Evolutionary conservation across 2,797 vertebrate genomes (phyloP).

Genomic region (Macropodus opercularis): DNA sequence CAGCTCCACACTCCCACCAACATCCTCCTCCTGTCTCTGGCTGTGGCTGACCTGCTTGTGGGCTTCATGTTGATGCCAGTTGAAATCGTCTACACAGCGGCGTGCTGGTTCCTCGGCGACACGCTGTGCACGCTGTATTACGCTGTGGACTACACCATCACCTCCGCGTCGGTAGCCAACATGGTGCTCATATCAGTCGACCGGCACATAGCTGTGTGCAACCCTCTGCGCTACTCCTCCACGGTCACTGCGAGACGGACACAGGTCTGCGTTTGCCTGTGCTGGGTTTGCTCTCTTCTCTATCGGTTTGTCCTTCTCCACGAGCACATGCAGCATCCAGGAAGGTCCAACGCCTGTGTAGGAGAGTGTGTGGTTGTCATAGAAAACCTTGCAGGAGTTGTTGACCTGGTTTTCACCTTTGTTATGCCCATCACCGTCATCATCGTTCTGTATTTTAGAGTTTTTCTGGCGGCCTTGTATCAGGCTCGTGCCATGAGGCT

Average conservation of each 20-base stretch:
- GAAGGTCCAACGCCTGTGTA: slow-evolving; percentile 6
- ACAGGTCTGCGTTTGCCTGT: background rate
- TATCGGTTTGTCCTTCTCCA: background rate
- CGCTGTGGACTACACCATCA: background rate
- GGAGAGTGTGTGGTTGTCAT: too few species aligned
- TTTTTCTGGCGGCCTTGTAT: background rate
- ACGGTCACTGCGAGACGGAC: slow-evolving; percentile 13
- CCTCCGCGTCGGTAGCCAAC: background rate
- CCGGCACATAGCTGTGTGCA: slow-evolving; percentile 44
- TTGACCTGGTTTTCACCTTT: slow-evolving; percentile 1
- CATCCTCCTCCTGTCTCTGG: too few species aligned
- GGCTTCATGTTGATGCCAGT: too few species aligned
- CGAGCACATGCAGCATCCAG: background rate
- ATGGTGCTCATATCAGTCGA: slow-evolving; percentile 46
- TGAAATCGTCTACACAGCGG: too few species aligned
- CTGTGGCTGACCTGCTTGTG: too few species aligned
- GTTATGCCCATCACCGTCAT: background rate
- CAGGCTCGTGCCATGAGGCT: background rate
- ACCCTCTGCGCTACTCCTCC: slow-evolving; percentile 31
- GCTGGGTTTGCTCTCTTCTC: slow-evolving; percentile 11
- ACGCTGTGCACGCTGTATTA: slow-evolving; percentile 5
- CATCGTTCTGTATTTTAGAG: slow-evolving; percentile 4
- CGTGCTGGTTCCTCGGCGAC: slow-evolving; percentile 20
- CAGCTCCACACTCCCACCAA: too few species aligned
- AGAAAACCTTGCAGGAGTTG: too few species aligned